phyloP scores from a whole-genome alignment of 2,888 invertebrate species.

The Drosophila stalkeri region DNA sequence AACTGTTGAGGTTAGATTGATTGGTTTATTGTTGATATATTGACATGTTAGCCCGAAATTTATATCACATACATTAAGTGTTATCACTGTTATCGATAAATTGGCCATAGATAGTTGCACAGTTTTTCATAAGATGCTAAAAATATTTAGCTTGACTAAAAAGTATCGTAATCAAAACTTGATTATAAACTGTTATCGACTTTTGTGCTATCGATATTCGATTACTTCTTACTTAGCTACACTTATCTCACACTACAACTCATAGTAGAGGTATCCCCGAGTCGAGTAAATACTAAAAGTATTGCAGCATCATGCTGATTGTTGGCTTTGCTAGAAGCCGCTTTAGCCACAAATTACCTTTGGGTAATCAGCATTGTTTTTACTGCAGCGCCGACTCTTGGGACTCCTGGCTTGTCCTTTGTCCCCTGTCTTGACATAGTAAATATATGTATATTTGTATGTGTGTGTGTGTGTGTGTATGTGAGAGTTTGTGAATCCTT shows the following conservation, averaged over 20 bases:
- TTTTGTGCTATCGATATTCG: not conserved
- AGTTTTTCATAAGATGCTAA: not conserved
- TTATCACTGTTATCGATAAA: not conserved
- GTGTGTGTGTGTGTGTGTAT: not conserved
- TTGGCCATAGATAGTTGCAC: not conserved
- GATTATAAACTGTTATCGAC: not conserved
- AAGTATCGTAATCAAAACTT: no score
- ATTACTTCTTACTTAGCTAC: not conserved
- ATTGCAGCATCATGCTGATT: slow-evolving; percentile 7
- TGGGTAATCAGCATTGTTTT: slow-evolving; percentile 74
- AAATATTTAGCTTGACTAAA: not conserved
- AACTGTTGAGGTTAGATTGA: not conserved
- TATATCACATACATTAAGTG: not conserved
- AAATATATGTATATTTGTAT: not conserved
- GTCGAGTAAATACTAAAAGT: not conserved
- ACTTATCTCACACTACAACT: not conserved
- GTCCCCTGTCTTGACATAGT: slow-evolving; percentile 8
- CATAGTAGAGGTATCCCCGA: slow-evolving; percentile 14
- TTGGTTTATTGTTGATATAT: not conserved
- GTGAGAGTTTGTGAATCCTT: slow-evolving; percentile 40
- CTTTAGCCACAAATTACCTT: slow-evolving; percentile 51
- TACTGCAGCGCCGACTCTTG: slow-evolving; percentile 41
- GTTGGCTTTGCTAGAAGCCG: not conserved
- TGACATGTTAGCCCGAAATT: not conserved
- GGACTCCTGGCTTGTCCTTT: slow-evolving; percentile 50